Percentiles rank a stretch among this genome's conserved stretches.
Conservation (phyloP, 2,888 invertebrate species). For the Ferrisia virgata region DNA sequence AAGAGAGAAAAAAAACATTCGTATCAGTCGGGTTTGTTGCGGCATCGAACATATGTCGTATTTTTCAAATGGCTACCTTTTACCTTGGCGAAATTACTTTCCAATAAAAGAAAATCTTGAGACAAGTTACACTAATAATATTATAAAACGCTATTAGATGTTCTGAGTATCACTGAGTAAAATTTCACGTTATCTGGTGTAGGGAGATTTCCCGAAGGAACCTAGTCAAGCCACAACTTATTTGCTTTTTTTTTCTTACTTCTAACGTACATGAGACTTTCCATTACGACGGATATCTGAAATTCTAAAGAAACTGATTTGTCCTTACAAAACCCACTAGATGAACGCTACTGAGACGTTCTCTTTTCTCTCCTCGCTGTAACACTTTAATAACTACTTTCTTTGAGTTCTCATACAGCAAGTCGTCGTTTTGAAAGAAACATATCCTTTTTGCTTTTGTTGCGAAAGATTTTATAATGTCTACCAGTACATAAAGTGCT, state of each 20-base stretch:
- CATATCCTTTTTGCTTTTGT: conserved; percentile 32
- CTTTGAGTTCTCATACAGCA: conserved; percentile 28
- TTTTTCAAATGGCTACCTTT: conserved; percentile 23
- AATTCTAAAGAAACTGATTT: conserved; percentile 41
- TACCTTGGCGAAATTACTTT: conserved; percentile 2
- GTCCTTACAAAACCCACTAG: conserved; percentile 35
- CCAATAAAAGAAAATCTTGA: conserved; percentile 10
- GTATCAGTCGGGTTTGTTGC: background rate
- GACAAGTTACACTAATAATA: conserved; percentile 5
- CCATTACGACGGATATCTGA: conserved; percentile 20
- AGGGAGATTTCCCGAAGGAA: conserved; percentile 39
- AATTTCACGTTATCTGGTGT: conserved; percentile 29
- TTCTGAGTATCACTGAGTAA: conserved; percentile 27
- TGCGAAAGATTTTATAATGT: conserved; percentile 27
- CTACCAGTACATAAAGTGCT: conserved; percentile 35
- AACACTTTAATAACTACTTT: conserved; percentile 43
- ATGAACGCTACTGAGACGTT: conserved; percentile 19
- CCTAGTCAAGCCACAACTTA: conserved; percentile 5
- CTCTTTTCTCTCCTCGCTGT: background rate
- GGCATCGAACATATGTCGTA: background rate
- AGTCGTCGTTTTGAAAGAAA: conserved; percentile 20
- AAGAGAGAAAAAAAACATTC: background rate
- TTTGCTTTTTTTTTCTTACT: conserved; percentile 19
- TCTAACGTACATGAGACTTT: conserved; percentile 28
- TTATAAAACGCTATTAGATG: conserved; percentile 26